Evolutionary conservation across 2,797 vertebrate species (phyloP).

Genomic region (Euthynnus affinis): DNA sequence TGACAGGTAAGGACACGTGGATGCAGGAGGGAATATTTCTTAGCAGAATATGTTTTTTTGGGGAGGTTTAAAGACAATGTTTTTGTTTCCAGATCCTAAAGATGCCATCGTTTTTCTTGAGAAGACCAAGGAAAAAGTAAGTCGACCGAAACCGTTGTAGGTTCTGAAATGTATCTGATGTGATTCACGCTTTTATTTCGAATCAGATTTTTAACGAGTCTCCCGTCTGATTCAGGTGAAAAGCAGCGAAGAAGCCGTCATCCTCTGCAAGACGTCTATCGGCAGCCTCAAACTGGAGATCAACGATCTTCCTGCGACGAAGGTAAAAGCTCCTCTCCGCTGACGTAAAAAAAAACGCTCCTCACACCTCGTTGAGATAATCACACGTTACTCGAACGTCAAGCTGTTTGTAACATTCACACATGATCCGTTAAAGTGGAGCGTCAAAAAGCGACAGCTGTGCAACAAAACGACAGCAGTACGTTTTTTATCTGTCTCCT

Average conservation of each 20-base stretch:
- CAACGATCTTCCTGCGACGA: conserved; percentile 95
- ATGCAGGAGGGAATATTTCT: neutral
- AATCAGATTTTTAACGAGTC: neutral
- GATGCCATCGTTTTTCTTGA: conserved; percentile 95
- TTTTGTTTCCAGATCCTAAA: conserved; percentile 88
- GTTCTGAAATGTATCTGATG: neutral
- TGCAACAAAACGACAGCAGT: neutral
- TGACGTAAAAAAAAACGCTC: neutral
- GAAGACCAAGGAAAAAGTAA: conserved; percentile 97
- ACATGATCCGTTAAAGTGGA: neutral
- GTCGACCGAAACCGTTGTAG: neutral
- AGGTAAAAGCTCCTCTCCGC: conserved; percentile 82
- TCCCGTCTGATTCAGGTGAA: conserved; percentile 88
- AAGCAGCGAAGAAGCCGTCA: conserved; percentile 94
- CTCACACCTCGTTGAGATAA: neutral
- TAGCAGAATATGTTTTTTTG: neutral
- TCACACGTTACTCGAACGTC: neutral
- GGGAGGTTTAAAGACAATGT: neutral
- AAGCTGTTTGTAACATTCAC: conserved; percentile 3
- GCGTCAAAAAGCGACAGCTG: neutral
- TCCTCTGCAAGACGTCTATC: conserved; percentile 95
- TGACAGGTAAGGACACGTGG: conserved; percentile 86
- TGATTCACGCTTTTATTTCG: neutral
- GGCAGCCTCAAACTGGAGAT: conserved; percentile 95
- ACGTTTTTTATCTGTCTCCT: too few species aligned